These are phyloP conservation scores for Gallinago solitaria DNA, from an alignment of 2,797 vertebrate genomes.

Conservation along the genomic window DNA sequence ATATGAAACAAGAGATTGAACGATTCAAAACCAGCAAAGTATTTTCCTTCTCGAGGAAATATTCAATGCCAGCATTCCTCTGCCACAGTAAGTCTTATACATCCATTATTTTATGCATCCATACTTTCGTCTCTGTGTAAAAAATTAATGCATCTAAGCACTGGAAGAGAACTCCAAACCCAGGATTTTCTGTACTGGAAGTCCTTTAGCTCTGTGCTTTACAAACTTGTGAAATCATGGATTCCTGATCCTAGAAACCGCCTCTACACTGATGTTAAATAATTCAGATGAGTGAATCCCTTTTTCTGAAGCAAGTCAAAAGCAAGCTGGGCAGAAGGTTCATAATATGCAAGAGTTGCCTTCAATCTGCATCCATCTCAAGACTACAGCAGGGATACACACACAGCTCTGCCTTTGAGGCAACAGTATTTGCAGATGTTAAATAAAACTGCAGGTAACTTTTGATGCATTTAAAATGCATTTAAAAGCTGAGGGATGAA, in stretches of 20 bases:
- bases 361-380: neutral
- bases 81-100: neutral
- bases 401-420: neutral
- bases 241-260: neutral
- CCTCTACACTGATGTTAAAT: neutral
- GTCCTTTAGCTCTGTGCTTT: neutral
- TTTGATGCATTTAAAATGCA: neutral
- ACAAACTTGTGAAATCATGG: neutral
- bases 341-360: neutral
- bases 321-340: neutral
- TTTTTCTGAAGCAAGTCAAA: neutral
- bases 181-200: neutral
- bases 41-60: neutral
- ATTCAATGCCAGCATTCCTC: neutral
- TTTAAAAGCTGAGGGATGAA: neutral
- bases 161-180: neutral
- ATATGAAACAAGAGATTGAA: neutral
- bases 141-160: neutral
- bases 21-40: neutral
- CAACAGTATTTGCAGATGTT: neutral
- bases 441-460: conserved; percentile 6
- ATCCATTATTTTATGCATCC: neutral
- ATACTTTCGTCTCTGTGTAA: neutral
- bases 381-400: neutral
- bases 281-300: neutral